phyloP scores from a whole-genome alignment of 2,113 vertebrate genomes.

The Forbesichthys agassizii region DNA sequence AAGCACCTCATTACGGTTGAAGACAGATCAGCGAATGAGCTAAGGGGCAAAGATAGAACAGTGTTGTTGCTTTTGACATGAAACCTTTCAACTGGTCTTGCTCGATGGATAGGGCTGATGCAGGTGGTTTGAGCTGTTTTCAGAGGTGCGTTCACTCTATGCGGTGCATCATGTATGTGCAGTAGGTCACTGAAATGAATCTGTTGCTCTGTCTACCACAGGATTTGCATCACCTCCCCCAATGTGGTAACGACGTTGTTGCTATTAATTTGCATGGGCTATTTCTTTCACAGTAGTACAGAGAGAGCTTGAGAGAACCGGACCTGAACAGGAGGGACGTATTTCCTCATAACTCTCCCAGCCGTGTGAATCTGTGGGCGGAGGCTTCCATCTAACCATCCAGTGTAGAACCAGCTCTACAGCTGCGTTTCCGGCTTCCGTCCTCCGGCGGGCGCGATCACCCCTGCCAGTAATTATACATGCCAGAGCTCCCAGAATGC shows the following conservation, averaged over 20 bases:
- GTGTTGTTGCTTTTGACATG: neutral
- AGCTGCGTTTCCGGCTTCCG: constrained; percentile 35
- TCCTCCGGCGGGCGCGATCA: constrained; percentile 59
- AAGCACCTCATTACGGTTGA: constrained; percentile 45
- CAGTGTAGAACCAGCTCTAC: constrained; percentile 43
- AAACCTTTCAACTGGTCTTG: neutral
- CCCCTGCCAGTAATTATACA: constrained; percentile 66
- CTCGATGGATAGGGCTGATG: neutral
- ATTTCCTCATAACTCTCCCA: constrained; percentile 36
- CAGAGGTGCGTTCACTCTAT: constrained; percentile 32
- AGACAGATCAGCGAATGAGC: constrained; percentile 25
- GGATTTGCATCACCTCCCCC: too few relatives aligned
- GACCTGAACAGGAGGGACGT: constrained; percentile 21
- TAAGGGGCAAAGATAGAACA: neutral
- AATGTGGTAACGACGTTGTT: too few relatives aligned
- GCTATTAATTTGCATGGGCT: constrained; percentile 29
- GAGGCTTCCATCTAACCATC: constrained; percentile 54
- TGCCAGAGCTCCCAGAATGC: constrained; percentile 68
- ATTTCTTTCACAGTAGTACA: constrained; percentile 30
- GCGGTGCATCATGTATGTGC: neutral
- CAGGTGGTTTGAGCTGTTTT: constrained; percentile 38
- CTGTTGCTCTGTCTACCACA: too few relatives aligned
- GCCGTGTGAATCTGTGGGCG: constrained; percentile 52
- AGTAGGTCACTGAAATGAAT: neutral
- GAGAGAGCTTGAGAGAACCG: constrained; percentile 7